Evolutionary conservation across 2,797 vertebrate genomes (phyloP).

Genomic region (Telmatherina bonti): DNA sequence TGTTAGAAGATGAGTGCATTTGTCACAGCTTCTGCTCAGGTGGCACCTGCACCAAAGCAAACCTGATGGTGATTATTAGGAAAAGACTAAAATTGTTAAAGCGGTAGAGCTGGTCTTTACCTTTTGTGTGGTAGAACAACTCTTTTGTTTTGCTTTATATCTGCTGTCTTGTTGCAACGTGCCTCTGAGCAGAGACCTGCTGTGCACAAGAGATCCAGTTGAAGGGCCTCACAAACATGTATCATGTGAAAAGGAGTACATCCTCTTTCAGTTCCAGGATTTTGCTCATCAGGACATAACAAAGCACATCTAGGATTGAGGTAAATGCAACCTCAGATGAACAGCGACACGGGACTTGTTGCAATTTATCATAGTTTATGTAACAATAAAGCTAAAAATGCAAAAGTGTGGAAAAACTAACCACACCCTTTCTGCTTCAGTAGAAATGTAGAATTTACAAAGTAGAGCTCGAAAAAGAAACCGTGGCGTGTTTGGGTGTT

Average conservation of each 20-base stretch:
- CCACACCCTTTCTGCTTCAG: background rate
- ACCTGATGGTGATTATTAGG: background rate
- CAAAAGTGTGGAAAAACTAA: background rate
- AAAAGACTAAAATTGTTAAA: constrained; percentile 12
- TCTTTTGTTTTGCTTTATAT: background rate
- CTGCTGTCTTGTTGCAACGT: constrained; percentile 26
- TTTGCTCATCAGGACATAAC: background rate
- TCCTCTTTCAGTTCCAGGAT: background rate
- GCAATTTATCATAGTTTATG: background rate
- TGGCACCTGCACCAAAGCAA: background rate
- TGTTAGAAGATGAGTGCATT: no score
- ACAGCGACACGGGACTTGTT: background rate
- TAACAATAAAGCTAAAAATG: background rate
- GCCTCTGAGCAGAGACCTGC: background rate
- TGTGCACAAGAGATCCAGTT: background rate
- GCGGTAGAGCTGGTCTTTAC: constrained; percentile 32
- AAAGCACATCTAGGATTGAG: background rate
- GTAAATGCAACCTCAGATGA: no score
- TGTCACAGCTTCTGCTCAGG: background rate
- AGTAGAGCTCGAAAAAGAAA: background rate
- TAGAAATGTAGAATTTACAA: background rate
- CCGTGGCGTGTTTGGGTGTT: no score
- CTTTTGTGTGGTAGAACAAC: background rate
- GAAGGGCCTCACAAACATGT: background rate
- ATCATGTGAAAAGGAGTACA: background rate